Base-by-base conservation (phyloP, 2,113 vertebrate genomes). In the Chaetura pelagica region DNA sequence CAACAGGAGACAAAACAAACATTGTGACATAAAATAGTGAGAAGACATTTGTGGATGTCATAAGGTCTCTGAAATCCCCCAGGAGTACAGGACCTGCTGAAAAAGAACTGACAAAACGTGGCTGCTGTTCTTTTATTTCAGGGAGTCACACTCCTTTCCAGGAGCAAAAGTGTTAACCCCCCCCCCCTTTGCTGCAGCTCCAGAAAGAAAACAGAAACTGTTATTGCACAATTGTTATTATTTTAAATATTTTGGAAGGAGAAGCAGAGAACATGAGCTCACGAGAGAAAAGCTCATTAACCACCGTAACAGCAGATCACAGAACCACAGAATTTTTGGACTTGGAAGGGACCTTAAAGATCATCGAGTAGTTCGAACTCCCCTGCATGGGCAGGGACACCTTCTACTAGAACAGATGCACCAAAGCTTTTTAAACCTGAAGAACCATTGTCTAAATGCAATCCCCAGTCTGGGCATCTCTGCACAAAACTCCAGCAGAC, bases 81-180 rank as follows among this genome's bases (percentile, higher is more conserved):
- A 0, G 6, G 15, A 34, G 23, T 48, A 42, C 0, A 0, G 2
- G 10, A 30, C 8, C 76, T 7, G 18, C 29, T 38, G 26, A 32
- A 26, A n/a, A n/a, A n/a, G n/a, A n/a, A 20, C n/a, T 35, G 6
- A 29, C 11, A 19, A 12, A 13, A 9, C 13, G 40, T 0, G 0
- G 3, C 35, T 64, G 23, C 40, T 32, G 15, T 13, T 84, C 74
- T 42, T 0, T 40, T 44, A 17, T 26, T 23, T 48, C 19, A 44
- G 26, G 42, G 29, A 68, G 30, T 17, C 15, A 1, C 3, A 1
- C 59, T 35, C 23, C 9, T 48, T 68, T 89, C 59, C 66, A 42
- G 29, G 26, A 51, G 6, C 16, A n/a, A n/a, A 58, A 49, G 20
- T 15, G 54, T 16, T 61, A 17, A 32, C 9, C 7, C 12, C 20